A percentile compares a stretch with the other conserved stretches of the same genome.
These are phyloP conservation scores for Zootoca vivipara DNA, from an alignment of 2,113 vertebrate species.

Conservation along the genomic window DNA sequence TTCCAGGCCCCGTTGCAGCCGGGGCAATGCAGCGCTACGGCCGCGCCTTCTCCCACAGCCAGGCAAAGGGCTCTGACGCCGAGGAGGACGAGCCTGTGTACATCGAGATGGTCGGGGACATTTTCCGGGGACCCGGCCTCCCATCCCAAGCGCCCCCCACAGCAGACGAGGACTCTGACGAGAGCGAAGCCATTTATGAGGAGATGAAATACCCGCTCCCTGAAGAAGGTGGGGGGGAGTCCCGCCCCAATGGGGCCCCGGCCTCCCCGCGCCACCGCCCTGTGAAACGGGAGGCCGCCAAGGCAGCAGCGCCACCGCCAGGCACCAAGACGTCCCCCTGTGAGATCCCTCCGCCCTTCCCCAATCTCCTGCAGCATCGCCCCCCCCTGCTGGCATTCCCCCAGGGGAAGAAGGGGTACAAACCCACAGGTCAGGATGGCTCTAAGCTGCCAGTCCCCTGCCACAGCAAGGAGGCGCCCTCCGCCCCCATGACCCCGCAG, in stretches of 20 bases:
- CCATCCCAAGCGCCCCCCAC: constrained; percentile 30
- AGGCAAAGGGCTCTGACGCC: constrained; percentile 66
- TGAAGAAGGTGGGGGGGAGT: constrained; percentile 69
- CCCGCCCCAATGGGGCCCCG: constrained; percentile 19
- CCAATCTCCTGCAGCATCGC: constrained; percentile 90
- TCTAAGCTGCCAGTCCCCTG: constrained; percentile 75
- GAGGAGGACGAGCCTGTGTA: constrained; percentile 89
- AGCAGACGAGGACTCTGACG: constrained; percentile 82
- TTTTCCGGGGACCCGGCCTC: constrained; percentile 76
- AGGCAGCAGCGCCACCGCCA: constrained; percentile 32
- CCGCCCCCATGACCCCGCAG: constrained; percentile 68
- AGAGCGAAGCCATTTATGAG: constrained; percentile 92
- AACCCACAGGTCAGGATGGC: constrained; percentile 51
- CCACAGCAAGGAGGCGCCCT: constrained; percentile 65
- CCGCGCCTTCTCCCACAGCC: constrained; percentile 69
- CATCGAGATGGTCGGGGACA: constrained; percentile 93
- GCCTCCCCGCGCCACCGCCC: constrained; percentile 16
- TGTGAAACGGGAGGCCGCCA: constrained; percentile 57
- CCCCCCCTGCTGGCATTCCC: constrained; percentile 89
- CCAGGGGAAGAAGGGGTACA: constrained; percentile 67
- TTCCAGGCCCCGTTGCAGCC: constrained; percentile 60
- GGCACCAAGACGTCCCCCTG: constrained; percentile 75
- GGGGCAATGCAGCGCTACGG: constrained; percentile 66
- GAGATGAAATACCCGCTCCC: constrained; percentile 91
- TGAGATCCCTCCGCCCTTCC: constrained; percentile 91